Conservation (phyloP, 2,888 invertebrate species). For the Arrhopalites spinosus region DNA sequence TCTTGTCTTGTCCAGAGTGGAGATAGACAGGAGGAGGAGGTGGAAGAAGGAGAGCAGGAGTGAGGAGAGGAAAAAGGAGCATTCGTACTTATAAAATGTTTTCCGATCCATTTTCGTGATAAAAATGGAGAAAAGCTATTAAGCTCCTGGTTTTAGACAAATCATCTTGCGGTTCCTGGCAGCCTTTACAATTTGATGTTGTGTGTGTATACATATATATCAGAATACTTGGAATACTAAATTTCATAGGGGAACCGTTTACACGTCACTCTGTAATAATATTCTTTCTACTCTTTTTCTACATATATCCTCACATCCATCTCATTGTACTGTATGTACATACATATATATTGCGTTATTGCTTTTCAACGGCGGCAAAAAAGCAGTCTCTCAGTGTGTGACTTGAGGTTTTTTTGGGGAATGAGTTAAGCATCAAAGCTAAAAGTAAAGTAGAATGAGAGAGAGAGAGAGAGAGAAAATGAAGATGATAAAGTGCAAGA, state of each 20-base stretch:
- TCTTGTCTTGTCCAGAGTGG: too few species aligned
- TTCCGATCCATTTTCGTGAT: conserved; percentile 38
- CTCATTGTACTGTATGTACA: too few species aligned
- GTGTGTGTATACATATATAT: too few species aligned
- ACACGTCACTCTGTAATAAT: too few species aligned
- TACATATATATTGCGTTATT: not conserved
- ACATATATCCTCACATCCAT: too few species aligned
- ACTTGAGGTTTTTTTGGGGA: not conserved
- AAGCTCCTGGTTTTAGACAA: conserved; percentile 38
- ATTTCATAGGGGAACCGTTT: too few species aligned
- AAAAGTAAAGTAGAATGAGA: not conserved
- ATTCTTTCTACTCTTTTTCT: too few species aligned
- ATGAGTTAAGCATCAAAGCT: conserved; percentile 5
- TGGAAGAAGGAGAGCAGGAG: not conserved
- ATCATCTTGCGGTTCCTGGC: conserved; percentile 27
- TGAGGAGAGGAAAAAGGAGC: not conserved
- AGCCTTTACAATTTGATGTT: not conserved
- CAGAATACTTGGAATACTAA: too few species aligned
- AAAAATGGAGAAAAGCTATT: conserved; percentile 38
- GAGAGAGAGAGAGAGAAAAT: conserved; percentile 1
- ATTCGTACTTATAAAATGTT: conserved; percentile 33
- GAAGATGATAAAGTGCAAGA: conserved; percentile 27
- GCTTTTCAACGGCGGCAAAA: not conserved
- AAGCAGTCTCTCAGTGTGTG: too few species aligned
- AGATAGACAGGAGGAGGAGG: too few species aligned